Evolutionary conservation across 2,797 vertebrate species (phyloP).

Genomic region (Pogonophryne albipinna): DNA sequence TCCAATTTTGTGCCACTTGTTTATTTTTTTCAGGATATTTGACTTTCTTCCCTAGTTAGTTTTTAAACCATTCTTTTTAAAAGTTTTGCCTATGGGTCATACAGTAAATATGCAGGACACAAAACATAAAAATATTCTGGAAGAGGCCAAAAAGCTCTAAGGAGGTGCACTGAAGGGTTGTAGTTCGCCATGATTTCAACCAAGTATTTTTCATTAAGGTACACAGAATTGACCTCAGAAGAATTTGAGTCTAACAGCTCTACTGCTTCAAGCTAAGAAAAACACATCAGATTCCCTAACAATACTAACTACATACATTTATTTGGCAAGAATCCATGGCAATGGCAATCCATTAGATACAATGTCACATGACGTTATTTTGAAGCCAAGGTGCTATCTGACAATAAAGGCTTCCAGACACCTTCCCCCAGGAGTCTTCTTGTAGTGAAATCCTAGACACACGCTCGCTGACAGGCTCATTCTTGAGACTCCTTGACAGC

Average conservation of each 20-base stretch:
- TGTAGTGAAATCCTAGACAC: slow-evolving; percentile 28
- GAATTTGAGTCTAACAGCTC: slow-evolving; percentile 9
- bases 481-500: slow-evolving; percentile 33
- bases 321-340: slow-evolving; percentile 20
- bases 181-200: background rate
- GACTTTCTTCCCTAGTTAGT: background rate
- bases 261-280: slow-evolving; percentile 1
- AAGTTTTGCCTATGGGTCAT: background rate
- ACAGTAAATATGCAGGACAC: background rate
- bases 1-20: background rate
- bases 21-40: background rate
- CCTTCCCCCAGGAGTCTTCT: slow-evolving; percentile 20
- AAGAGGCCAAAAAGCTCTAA: background rate
- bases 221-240: background rate
- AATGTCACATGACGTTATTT: slow-evolving; percentile 34
- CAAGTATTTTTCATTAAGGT: slow-evolving; percentile 3
- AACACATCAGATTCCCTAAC: slow-evolving; percentile 6
- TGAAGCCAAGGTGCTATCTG: slow-evolving; percentile 33
- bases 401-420: slow-evolving; percentile 23
- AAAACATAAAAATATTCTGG: background rate
- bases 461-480: slow-evolving; percentile 27
- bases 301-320: slow-evolving; percentile 25
- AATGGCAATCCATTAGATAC: slow-evolving; percentile 20
- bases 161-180: background rate
- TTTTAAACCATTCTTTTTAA: background rate